Conservation (phyloP, 37 sponge, comb jelly and placozoan species). For the Aplysina aerophoba region DNA sequence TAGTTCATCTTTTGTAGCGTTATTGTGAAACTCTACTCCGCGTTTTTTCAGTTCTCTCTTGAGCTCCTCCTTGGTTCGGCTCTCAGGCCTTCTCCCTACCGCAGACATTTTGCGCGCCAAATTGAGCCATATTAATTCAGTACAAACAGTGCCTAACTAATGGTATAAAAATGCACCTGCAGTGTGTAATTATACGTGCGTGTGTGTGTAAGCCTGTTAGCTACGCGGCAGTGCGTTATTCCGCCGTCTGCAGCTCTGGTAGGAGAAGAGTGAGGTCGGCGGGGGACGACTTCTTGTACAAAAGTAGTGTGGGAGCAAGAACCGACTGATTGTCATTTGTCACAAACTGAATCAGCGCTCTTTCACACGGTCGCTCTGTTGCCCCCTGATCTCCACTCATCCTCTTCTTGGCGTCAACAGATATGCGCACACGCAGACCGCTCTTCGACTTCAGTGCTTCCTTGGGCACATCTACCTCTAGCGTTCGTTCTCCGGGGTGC, state of each 20-base stretch:
- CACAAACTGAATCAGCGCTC: not conserved
- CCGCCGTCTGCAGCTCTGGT: too few species aligned
- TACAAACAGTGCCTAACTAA: too few species aligned
- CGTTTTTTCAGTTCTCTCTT: conserved; percentile 58
- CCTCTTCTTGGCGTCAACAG: not conserved
- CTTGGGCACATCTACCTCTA: not conserved
- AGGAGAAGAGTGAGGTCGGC: too few species aligned
- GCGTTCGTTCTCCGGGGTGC: not conserved
- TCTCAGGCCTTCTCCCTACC: conserved; percentile 49
- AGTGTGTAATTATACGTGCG: too few species aligned
- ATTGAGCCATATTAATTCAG: too few species aligned
- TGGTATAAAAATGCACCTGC: too few species aligned
- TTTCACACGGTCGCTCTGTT: not conserved
- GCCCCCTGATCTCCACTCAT: not conserved
- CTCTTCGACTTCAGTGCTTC: not conserved
- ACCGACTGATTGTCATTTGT: not conserved
- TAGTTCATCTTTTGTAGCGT: conserved; percentile 53
- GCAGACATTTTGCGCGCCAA: not conserved
- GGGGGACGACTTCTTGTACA: too few species aligned
- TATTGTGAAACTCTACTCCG: conserved; percentile 36
- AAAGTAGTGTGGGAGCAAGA: too few species aligned
- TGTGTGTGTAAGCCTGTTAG: too few species aligned
- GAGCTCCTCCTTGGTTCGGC: conserved; percentile 67
- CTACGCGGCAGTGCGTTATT: too few species aligned
- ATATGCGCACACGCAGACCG: not conserved